Percentiles rank a stretch among this genome's conserved stretches.
Conservation (phyloP, 1,140 invertebrate genomes). For the Chelonus insularis region DNA sequence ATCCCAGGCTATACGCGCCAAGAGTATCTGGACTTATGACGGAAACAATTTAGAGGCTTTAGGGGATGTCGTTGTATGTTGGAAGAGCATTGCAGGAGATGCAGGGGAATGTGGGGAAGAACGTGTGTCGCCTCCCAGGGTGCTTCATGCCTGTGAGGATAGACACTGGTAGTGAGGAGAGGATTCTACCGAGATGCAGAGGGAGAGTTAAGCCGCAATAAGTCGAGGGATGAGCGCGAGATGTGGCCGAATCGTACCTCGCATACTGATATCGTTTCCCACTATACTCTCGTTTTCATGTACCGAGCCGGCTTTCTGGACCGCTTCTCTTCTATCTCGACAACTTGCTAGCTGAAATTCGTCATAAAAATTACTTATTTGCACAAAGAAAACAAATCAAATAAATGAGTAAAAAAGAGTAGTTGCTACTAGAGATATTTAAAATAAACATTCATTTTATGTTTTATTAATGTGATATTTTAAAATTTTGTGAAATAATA, state of each 20-base stretch:
- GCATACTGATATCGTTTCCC: conserved; percentile 58
- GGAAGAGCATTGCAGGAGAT: not conserved
- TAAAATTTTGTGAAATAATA: too few species aligned
- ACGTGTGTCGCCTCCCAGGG: conserved; percentile 5
- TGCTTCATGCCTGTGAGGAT: not conserved
- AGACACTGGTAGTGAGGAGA: conserved; percentile 26
- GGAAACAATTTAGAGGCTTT: conserved; percentile 62
- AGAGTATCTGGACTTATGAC: conserved; percentile 61
- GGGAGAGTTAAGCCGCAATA: conserved; percentile 59
- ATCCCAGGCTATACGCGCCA: conserved; percentile 54
- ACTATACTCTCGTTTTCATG: too few species aligned
- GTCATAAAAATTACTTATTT: too few species aligned
- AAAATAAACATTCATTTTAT: too few species aligned
- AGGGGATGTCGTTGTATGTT: conserved; percentile 33
- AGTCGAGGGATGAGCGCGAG: conserved; percentile 60
- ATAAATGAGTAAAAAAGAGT: too few species aligned
- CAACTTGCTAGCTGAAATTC: too few species aligned
- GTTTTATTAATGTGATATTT: too few species aligned
- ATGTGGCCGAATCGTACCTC: conserved; percentile 59
- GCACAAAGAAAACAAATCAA: too few species aligned
- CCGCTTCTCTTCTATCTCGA: too few species aligned
- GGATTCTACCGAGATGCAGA: conserved; percentile 39
- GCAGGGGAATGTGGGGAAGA: conserved; percentile 6
- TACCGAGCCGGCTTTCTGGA: too few species aligned
- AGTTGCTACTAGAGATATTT: too few species aligned